Percentiles rank a stretch among this genome's conserved stretches.
Conservation (phyloP, 2,797 vertebrate species). For the Oryzias sinensis region DNA sequence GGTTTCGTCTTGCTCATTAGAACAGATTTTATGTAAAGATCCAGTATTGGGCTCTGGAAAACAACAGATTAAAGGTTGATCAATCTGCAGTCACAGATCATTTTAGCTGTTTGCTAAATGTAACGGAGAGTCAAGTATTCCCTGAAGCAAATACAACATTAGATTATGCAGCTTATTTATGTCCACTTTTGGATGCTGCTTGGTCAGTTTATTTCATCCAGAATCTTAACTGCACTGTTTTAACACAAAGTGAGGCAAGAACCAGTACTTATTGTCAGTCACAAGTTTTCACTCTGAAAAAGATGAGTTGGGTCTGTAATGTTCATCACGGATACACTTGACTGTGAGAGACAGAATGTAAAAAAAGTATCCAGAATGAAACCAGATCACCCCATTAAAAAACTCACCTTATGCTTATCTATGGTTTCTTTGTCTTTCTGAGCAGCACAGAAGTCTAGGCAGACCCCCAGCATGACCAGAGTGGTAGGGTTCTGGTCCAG, state of each 20-base stretch:
- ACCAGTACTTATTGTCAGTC: no score
- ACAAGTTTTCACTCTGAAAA: no score
- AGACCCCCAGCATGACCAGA: conserved; percentile 84
- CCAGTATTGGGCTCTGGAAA: conserved; percentile 85
- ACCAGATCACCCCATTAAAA: background rate
- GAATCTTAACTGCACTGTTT: no score
- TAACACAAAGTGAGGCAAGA: no score
- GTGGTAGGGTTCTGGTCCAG: conserved; percentile 86
- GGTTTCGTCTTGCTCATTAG: conserved; percentile 93
- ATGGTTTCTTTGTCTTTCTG: conserved; percentile 86
- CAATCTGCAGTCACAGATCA: background rate
- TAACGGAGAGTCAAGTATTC: background rate
- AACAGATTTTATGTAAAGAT: conserved; percentile 91
- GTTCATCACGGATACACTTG: no score
- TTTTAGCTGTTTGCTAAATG: background rate
- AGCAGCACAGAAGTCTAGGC: conserved; percentile 86
- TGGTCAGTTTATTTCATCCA: no score
- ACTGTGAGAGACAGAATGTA: no score
- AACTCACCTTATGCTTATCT: conserved; percentile 84
- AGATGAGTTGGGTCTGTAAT: no score
- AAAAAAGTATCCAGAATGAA: no score
- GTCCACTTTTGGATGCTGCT: no score
- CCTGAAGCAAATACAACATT: no score
- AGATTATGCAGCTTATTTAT: no score
- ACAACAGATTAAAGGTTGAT: background rate